Evolutionary conservation across 2,888 invertebrate genomes (phyloP).

Genomic region (Halictus ligatus): DNA sequence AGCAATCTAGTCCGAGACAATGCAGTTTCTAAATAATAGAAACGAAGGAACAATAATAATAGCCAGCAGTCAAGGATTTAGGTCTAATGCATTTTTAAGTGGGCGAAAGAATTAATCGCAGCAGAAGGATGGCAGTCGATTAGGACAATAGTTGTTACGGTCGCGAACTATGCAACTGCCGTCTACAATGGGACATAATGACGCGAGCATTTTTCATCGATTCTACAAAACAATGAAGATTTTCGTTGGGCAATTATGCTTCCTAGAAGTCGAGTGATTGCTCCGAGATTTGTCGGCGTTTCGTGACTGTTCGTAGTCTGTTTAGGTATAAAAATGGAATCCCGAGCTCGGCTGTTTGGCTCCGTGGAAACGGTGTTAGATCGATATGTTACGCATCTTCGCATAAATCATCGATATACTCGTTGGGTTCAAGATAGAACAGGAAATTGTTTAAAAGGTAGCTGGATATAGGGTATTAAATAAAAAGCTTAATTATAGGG

Average conservation of each 20-base stretch:
- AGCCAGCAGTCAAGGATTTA: not conserved
- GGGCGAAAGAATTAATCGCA: not conserved
- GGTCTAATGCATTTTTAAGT: not conserved
- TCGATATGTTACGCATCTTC: not conserved
- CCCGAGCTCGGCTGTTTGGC: not conserved
- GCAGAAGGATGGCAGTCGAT: not conserved
- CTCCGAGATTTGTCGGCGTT: not conserved
- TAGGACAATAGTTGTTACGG: not conserved
- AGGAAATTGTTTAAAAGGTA: no score
- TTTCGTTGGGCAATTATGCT: not conserved
- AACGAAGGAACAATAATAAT: not conserved
- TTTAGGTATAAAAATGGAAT: conserved; percentile 14
- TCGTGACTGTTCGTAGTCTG: conserved; percentile 7
- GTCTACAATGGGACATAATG: not conserved
- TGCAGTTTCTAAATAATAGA: not conserved
- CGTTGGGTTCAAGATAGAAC: not conserved
- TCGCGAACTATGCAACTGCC: no score
- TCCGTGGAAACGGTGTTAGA: conserved; percentile 47
- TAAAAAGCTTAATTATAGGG: no score
- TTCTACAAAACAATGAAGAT: not conserved
- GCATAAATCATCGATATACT: conserved; percentile 28
- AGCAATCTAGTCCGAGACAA: not conserved
- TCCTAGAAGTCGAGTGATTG: not conserved
- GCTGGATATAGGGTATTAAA: no score
- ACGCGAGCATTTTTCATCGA: not conserved